Percentiles rank a stretch among this genome's conserved stretches.
phyloP scores from a whole-genome alignment of 2,113 vertebrate species.

The Callopanchax toddi region DNA sequence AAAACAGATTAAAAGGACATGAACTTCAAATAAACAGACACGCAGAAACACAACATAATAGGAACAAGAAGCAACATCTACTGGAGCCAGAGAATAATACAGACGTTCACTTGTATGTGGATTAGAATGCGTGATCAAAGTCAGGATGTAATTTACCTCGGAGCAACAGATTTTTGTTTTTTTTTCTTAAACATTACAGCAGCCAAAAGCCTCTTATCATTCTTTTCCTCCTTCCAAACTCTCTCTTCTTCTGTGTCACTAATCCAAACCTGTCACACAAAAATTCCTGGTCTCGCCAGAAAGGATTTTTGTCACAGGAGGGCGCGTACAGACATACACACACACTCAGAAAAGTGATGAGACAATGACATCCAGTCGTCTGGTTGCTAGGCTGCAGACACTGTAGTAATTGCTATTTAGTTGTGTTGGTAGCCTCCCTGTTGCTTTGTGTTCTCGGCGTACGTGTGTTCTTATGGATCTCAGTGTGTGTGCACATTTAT shows the following conservation, averaged over 20 bases:
- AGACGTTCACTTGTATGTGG: conserved; percentile 9
- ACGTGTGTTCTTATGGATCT: conserved; percentile 21
- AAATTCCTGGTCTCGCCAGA: conserved; percentile 31
- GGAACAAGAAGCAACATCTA: not conserved
- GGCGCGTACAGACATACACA: conserved; percentile 12
- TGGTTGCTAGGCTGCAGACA: conserved; percentile 66
- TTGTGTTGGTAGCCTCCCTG: conserved; percentile 58
- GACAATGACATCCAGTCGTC: conserved; percentile 61
- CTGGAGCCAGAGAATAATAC: not conserved
- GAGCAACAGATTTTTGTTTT: conserved; percentile 7
- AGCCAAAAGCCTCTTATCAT: conserved; percentile 7
- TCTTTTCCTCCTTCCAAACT: conserved; percentile 1
- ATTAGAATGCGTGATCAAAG: conserved; percentile 23
- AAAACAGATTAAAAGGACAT: not conserved
- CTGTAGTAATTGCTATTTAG: conserved; percentile 63
- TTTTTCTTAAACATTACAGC: not conserved
- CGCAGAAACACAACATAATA: not conserved
- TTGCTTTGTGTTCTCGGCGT: conserved; percentile 44
- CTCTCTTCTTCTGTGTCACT: conserved; percentile 16
- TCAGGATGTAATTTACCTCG: conserved; percentile 9
- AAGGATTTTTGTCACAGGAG: conserved; percentile 44
- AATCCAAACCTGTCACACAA: conserved; percentile 59
- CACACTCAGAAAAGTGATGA: conserved; percentile 37
- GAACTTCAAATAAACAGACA: conserved; percentile 1
- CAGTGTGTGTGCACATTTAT: conserved; percentile 9